These are phyloP conservation scores for Saturnia pavonia DNA, from an alignment of 2,888 invertebrate genomes.

Conservation along the genomic window DNA sequence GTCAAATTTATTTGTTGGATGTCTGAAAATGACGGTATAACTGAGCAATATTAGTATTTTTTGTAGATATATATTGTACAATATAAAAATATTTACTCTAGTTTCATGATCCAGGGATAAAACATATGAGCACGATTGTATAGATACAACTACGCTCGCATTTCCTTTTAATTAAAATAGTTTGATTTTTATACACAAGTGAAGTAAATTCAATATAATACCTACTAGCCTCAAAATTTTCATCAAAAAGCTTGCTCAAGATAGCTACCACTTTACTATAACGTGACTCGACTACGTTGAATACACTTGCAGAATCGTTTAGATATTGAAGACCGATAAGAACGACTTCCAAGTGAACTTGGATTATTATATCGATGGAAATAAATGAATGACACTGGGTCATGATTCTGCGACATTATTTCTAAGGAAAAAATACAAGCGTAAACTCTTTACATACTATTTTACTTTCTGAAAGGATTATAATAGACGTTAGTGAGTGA, in stretches of 20 bases:
- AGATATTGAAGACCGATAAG: not conserved
- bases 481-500: too few relatives aligned
- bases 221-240: not conserved
- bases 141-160: too few relatives aligned
- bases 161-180: too few relatives aligned
- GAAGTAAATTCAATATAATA: not conserved
- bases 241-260: not conserved
- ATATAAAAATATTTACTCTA: too few relatives aligned
- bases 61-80: too few relatives aligned
- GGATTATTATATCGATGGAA: not conserved
- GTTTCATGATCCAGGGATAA: too few relatives aligned
- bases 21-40: too few relatives aligned
- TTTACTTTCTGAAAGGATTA: too few relatives aligned
- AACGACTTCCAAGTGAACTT: not conserved
- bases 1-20: too few relatives aligned
- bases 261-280: not conserved
- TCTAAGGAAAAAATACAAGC: not conserved
- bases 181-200: not conserved
- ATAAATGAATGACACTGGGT: not conserved
- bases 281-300: not conserved
- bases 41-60: too few relatives aligned
- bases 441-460: too few relatives aligned
- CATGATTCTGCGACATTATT: not conserved
- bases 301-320: not conserved
- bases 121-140: too few relatives aligned